Percentiles rank a stretch among this genome's conserved stretches.
These are phyloP conservation scores for Chaetops frenatus DNA, from an alignment of 2,113 vertebrate genomes.

Conservation along the genomic window DNA sequence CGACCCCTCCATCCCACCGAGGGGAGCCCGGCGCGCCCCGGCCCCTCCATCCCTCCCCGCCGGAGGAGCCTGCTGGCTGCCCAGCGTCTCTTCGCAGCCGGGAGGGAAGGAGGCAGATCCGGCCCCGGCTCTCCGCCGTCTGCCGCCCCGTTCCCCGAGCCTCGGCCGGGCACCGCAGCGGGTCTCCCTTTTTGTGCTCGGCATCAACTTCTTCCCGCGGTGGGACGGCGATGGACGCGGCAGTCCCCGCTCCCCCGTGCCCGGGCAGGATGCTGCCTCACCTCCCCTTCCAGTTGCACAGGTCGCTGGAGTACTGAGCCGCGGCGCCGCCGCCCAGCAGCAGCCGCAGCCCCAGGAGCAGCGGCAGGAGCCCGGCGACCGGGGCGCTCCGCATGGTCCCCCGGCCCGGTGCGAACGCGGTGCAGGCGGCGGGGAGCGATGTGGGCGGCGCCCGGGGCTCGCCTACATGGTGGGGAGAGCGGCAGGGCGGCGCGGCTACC, in stretches of 20 bases:
- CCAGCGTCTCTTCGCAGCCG: not conserved
- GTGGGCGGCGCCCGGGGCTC: not conserved
- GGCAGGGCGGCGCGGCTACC: constrained; percentile 4
- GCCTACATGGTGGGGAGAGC: not conserved
- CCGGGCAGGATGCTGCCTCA: constrained; percentile 58
- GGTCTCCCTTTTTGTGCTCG: not conserved
- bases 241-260: not conserved
- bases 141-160: not conserved
- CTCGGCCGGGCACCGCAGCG: not conserved
- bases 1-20: not conserved
- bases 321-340: constrained; percentile 73
- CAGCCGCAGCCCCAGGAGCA: constrained; percentile 70
- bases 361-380: constrained; percentile 47
- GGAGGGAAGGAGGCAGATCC: not conserved
- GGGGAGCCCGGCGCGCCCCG: not conserved
- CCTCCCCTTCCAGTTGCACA: constrained; percentile 98
- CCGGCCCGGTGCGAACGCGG: not conserved
- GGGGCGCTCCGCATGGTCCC: constrained; percentile 60
- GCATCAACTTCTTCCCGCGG: not conserved
- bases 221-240: not conserved
- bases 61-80: not conserved
- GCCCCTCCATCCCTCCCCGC: not conserved
- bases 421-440: not conserved
- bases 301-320: constrained; percentile 91
- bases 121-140: not conserved